A percentile compares a stretch with the other conserved stretches of the same genome.
Conservation (phyloP, 2,888 invertebrate genomes). For the Tetropium fuscum region DNA sequence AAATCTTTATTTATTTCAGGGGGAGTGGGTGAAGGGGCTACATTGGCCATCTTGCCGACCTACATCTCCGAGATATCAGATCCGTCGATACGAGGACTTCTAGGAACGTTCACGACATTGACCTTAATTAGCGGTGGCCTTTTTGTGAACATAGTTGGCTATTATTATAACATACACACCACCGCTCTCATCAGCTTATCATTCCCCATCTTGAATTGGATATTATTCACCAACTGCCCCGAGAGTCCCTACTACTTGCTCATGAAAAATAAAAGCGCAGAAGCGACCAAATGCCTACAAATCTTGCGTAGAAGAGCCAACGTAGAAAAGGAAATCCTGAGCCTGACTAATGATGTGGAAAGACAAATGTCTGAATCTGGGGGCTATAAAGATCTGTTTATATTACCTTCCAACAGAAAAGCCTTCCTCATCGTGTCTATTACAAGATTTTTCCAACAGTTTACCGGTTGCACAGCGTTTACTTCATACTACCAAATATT, state of each 20-base stretch:
- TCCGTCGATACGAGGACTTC: constrained; percentile 48
- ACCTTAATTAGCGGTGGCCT: constrained; percentile 19
- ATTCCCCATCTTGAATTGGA: constrained; percentile 50
- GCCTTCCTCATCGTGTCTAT: constrained; percentile 73
- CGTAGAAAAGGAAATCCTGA: constrained; percentile 52
- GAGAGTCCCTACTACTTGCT: constrained; percentile 59
- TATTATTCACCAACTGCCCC: constrained; percentile 53
- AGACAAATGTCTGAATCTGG: constrained; percentile 62
- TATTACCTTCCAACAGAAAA: constrained; percentile 70
- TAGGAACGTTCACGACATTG: constrained; percentile 27
- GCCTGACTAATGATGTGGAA: constrained; percentile 49
- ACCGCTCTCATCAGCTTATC: constrained; percentile 42
- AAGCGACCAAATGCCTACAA: constrained; percentile 48
- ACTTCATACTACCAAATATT: constrained; percentile 56
- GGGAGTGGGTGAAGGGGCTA: constrained; percentile 51
- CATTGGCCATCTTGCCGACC: constrained; percentile 47
- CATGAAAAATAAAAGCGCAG: constrained; percentile 47
- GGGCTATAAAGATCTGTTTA: constrained; percentile 68
- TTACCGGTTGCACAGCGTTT: constrained; percentile 53
- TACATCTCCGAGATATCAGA: constrained; percentile 54
- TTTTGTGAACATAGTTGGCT: constrained; percentile 51
- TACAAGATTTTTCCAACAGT: constrained; percentile 60
- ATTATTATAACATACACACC: constrained; percentile 45
- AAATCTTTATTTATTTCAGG: constrained; percentile 36
- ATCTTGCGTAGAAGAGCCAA: constrained; percentile 48